Evolutionary conservation across 2,113 vertebrate species (phyloP).

Genomic region (Pandion haliaetus): DNA sequence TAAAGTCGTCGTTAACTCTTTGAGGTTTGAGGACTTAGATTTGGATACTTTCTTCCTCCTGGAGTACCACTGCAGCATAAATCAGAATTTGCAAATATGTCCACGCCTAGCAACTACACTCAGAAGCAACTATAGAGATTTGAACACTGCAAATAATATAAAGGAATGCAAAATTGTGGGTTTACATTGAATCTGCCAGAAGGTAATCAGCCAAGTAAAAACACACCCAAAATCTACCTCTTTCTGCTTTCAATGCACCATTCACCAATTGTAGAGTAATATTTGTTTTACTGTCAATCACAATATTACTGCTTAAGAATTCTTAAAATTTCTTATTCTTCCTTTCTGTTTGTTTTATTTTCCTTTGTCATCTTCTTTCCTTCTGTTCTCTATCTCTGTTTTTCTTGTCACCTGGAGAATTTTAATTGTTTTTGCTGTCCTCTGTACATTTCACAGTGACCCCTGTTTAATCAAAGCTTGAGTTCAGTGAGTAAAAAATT

Average conservation of each 20-base stretch:
- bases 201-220: not conserved
- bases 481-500: not conserved
- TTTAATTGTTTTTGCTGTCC: not conserved
- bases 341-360: not conserved
- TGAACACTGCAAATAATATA: not conserved
- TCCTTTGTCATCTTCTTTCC: not conserved
- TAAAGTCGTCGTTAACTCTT: not conserved
- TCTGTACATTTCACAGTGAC: not conserved
- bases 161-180: not conserved
- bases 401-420: not conserved
- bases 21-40: not conserved
- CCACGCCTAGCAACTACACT: not conserved
- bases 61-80: not conserved
- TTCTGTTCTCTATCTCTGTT: not conserved
- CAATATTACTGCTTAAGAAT: not conserved
- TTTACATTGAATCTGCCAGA: not conserved
- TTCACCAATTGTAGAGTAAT: not conserved
- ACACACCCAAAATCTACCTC: not conserved
- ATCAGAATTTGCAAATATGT: not conserved
- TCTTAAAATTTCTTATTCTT: not conserved
- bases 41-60: not conserved
- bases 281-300: not conserved
- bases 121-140: not conserved
- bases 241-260: not conserved
- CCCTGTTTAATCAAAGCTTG: not conserved